Base-by-base conservation (phyloP, 2,797 vertebrate species). In the Zalophus californianus region DNA sequence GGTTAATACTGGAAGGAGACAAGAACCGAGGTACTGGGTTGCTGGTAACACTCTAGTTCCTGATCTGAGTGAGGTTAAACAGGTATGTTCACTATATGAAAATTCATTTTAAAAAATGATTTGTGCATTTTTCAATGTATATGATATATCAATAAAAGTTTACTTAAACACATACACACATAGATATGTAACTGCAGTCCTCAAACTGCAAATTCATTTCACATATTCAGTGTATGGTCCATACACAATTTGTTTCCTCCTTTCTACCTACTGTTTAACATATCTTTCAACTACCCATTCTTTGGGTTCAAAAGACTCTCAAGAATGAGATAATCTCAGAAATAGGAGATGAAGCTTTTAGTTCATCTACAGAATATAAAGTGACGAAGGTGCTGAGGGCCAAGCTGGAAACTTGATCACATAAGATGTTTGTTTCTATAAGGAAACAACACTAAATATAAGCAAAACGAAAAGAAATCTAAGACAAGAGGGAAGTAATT, bases 381-480 rank as follows among this genome's bases (percentile, higher is more conserved):
- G 27, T 79, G 18, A 92, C 38, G 27, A 75, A 94, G 60, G 29
- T 35, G 56, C 44, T 72, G 16, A 94, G 18, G 1, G 35, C 15
- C 38, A 86, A 21, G 48, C 16, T 92, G 5, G 58, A 38, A 87
- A 88, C 58, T 62, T 94, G 64, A 85, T 56, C 35, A 56, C 29
- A 85, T 64, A 92, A 94, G 68, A 80, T 11, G 68, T 82, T 75
- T 86, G 29, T 85, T 92, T 96, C 44, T 56, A 58, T 50, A 32
- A 54, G 27, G 11, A 94, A 94, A 21, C 8, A 29, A 79, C 93
- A 93, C 87, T 83, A 88, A 77, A 86, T 66, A 72, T 52, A 86
- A 90, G 80, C 29, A 91, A 78, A 86, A 70, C 11, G 86, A 94
- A 95, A 91, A 66, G 12, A 64, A 64, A 80, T 72, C 52, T 77